These are phyloP conservation scores for Myripristis jacobus DNA, from an alignment of 2,797 vertebrate species.

Conservation along the genomic window DNA sequence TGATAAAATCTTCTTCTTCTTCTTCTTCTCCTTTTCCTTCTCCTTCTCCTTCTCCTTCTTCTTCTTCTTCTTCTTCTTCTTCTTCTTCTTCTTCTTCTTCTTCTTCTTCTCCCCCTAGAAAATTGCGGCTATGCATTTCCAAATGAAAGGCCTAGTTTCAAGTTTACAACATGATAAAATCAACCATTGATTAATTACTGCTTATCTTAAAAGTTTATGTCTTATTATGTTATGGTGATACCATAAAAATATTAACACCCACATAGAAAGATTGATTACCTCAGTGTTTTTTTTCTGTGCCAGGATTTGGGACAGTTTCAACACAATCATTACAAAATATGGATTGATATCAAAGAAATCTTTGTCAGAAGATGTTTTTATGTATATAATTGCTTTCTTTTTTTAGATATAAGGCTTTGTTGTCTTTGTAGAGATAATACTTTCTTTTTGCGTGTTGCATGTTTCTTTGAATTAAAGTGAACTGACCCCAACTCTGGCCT, in stretches of 20 bases:
- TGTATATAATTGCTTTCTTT: not conserved
- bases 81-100: too few relatives aligned
- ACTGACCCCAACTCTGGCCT: slow-evolving; percentile 4
- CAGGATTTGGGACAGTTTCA: not conserved
- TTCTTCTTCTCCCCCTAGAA: too few relatives aligned
- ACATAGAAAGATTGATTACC: not conserved
- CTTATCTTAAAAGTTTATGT: not conserved
- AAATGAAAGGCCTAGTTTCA: too few relatives aligned
- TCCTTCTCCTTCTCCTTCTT: too few relatives aligned
- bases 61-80: too few relatives aligned
- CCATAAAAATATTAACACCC: not conserved
- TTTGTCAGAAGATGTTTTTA: not conserved
- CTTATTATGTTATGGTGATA: not conserved
- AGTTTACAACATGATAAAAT: too few relatives aligned
- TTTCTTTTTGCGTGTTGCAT: slow-evolving; percentile 3
- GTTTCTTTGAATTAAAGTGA: not conserved
- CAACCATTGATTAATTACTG: too few relatives aligned
- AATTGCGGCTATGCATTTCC: too few relatives aligned
- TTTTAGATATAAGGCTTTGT: too few relatives aligned
- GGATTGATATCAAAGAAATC: not conserved
- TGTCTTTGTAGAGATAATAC: not conserved
- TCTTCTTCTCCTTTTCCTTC: too few relatives aligned
- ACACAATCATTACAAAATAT: not conserved
- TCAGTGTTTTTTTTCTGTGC: too few relatives aligned
- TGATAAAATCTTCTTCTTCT: too few relatives aligned